Evolutionary conservation across 2,888 invertebrate species (phyloP).

Genomic region (Nomada fucata): DNA sequence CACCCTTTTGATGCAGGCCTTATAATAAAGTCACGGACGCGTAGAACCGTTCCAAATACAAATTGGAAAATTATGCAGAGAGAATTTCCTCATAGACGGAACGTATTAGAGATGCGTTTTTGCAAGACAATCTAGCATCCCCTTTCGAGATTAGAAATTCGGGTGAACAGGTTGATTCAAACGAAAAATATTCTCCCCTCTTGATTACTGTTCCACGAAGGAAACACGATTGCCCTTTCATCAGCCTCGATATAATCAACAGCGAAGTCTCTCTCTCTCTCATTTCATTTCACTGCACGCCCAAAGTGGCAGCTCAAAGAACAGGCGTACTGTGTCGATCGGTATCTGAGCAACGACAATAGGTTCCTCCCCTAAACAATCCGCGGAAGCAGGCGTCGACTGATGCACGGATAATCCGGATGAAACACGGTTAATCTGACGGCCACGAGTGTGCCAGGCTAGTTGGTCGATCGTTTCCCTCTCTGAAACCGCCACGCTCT

Average conservation of each 20-base stretch:
- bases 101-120: no score
- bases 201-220: no score
- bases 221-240: no score
- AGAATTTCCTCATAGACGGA: no score
- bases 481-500: not conserved
- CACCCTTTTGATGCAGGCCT: no score
- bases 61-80: no score
- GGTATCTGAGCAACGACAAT: slow-evolving; percentile 8
- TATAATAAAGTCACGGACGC: no score
- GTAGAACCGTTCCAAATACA: no score
- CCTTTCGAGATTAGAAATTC: no score
- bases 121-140: no score
- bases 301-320: not conserved
- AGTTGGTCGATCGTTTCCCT: slow-evolving; percentile 20
- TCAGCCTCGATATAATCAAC: not conserved
- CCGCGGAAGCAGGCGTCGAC: slow-evolving; percentile 31
- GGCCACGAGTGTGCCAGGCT: slow-evolving; percentile 5
- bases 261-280: not conserved
- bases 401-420: slow-evolving; percentile 41
- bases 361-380: slow-evolving; percentile 27
- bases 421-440: slow-evolving; percentile 44
- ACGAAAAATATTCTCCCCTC: no score
- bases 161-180: no score
- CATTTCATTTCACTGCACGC: not conserved
- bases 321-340: not conserved